These are phyloP conservation scores for Prinia subflava DNA, from an alignment of 2,113 vertebrate species.

Conservation along the genomic window DNA sequence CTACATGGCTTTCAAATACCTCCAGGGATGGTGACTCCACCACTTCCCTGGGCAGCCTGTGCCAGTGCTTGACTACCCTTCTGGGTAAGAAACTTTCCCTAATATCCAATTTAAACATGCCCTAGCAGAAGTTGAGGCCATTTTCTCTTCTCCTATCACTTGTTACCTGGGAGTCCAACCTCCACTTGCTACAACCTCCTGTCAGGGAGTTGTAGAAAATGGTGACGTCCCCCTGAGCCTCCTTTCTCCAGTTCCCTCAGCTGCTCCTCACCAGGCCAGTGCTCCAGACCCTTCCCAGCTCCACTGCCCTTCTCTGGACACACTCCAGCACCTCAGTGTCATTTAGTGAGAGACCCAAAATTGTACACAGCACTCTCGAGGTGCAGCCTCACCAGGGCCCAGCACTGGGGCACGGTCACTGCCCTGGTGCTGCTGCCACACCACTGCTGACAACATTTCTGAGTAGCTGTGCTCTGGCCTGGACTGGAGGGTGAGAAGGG, in stretches of 20 bases:
- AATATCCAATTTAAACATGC: background rate
- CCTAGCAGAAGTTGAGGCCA: background rate
- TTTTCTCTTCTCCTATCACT: background rate
- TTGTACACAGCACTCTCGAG: accelerated
- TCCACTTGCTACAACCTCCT: background rate
- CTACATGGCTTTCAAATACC: background rate
- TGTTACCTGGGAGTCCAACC: background rate
- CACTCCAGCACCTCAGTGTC: background rate
- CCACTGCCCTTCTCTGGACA: background rate
- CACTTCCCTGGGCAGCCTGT: background rate
- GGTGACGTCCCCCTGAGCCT: background rate
- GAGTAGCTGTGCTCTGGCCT: background rate
- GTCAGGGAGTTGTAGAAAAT: background rate
- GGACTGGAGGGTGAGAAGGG: background rate
- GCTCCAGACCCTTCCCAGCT: background rate
- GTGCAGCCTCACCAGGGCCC: background rate
- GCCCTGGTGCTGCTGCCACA: background rate
- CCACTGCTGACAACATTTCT: background rate
- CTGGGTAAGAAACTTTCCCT: background rate
- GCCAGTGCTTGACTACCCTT: background rate
- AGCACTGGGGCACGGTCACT: background rate
- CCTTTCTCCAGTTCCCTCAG: background rate
- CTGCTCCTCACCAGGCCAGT: background rate
- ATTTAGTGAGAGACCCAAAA: background rate
- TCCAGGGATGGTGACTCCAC: background rate